Evolutionary conservation across 2,888 invertebrate species (phyloP), one percentile per base, ranked within the genome.

Genomic region (Germaria angustata): DNA sequence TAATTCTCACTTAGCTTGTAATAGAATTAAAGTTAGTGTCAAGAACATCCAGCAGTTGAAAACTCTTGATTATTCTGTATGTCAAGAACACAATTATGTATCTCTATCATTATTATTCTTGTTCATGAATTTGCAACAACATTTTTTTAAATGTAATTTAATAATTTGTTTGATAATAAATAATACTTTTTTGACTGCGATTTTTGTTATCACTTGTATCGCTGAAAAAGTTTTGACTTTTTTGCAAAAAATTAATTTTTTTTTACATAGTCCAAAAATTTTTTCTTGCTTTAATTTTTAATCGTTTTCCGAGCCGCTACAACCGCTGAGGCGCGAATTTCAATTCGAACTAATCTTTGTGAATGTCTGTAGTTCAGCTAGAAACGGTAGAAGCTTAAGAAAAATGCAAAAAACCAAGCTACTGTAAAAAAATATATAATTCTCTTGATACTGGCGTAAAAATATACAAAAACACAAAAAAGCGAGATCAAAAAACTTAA

Each of bases 311-410:
- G 78, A 79, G 79, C n/a, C 66, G 63, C 71, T 87, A 84, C 89
- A 88, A 89, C 89, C 88, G 89, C 85, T 85, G 86, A 89, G 88
- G 87, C 87, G 88, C 86, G 87, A 88, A 87, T 86, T 88, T 88
- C 87, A 88, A 88, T 87, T 87, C 86, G 86, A 88, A 89, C 89
- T 89, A 88, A 89, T 87, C 85, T 85, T 61, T 79, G 51, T 39
- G 51, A 75, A 61, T 55, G 59, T 46, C 69, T 75, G 44, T 59
- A 75, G 53, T 59, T 71, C 39, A 53, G 53, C 82, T 82, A 65
- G 71, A 82, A 82, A 82, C 75, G 44, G 75, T 61, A 61, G 53
- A 76, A 79, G 75, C 82, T 75, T 65, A 75, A 51, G 34, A 63
- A 46, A 65, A 63, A 53, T 13, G n/a, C 63, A 63, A 63, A 46